Evolutionary conservation across 2,797 vertebrate genomes (phyloP).

Genomic region (Sarcophilus harrisii): DNA sequence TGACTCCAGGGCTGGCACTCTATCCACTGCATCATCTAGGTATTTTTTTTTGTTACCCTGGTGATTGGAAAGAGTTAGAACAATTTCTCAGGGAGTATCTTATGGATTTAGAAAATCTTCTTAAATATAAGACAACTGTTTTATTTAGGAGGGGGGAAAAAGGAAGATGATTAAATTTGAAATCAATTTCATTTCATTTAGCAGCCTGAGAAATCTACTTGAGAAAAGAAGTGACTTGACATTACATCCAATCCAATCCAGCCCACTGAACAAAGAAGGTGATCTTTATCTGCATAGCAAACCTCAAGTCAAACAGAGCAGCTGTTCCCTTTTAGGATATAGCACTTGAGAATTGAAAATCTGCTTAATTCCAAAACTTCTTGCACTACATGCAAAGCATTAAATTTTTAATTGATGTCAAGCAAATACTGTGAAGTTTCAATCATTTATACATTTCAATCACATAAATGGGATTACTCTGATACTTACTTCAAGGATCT

Average conservation of each 20-base stretch:
- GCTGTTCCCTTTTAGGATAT: conserved; percentile 13
- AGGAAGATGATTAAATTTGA: conserved; percentile 7
- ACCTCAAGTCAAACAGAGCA: conserved; percentile 23
- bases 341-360: not conserved
- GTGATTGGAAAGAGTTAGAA: not conserved
- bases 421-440: not conserved
- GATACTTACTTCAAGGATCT: not conserved
- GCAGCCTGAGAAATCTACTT: not conserved
- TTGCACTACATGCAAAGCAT: not conserved
- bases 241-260: not conserved
- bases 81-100: not conserved
- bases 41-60: not conserved
- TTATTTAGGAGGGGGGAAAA: not conserved
- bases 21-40: too few relatives aligned
- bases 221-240: not conserved
- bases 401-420: conserved; percentile 24
- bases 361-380: conserved; percentile 29
- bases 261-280: not conserved
- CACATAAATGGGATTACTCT: not conserved
- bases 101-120: not conserved
- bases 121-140: not conserved
- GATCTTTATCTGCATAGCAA: not conserved
- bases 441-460: not conserved
- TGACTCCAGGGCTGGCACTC: too few relatives aligned
- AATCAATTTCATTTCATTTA: conserved; percentile 21